Evolutionary conservation across 2,888 invertebrate genomes (phyloP), one percentile per base, ranked within the genome.

Genomic region (Microctonus hyperodae): DNA sequence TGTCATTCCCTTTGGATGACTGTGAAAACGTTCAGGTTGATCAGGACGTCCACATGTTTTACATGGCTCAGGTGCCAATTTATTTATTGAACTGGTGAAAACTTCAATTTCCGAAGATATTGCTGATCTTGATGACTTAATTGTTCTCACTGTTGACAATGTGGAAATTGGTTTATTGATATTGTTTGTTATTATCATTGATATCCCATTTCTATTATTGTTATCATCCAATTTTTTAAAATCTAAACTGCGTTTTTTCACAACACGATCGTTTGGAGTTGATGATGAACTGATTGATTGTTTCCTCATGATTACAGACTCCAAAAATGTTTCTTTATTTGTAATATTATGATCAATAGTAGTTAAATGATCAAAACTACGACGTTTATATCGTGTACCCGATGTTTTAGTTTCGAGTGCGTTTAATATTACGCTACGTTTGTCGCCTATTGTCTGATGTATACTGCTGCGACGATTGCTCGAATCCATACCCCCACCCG

Each of bases 41-140:
- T 91, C 90, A 1, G 88, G 86, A 22, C 91, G 85, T 1, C 90
- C 90, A 81, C 92, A 92, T 64, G 88, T 88, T 62, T 86, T 87
- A 78, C 92, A 92, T 0, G 90, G 88, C 71, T 86, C 85, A 48
- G 87, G 87, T 1, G 82, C 80, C 20, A 61, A 69, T 35, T 68
- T 76, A 13, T 62, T 63, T 1, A 72, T 33, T 1, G 72, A 50
- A 1, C 72, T 66, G 6, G 70, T 72, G 57, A 81, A 79, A 4
- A 81, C 74, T 55, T 81, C 77, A 16, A 79, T 66, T 31, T 81
- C 81, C 16, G 73, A 70, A 0, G 75, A 60, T 44, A 77, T 61
- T n/a, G 63, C 65, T 9, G 68, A 59, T 44, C 74, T 73, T 16
- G 75, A 73, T 2, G 60, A 69, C 62, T 72, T 79, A 64, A 72